Conservation (phyloP, 2,888 invertebrate genomes). For the Cephus nigrinus region DNA sequence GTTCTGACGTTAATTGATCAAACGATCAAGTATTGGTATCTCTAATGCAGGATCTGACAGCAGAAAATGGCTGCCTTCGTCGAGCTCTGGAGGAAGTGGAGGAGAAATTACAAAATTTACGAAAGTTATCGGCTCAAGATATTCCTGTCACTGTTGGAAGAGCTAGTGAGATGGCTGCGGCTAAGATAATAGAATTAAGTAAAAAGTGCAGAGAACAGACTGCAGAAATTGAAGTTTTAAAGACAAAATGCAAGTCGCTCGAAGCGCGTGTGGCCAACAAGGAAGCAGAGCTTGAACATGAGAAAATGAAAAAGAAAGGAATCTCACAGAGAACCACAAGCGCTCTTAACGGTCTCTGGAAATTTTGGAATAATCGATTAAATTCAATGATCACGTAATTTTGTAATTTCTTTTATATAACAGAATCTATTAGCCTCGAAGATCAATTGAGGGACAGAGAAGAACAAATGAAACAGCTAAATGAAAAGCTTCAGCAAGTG, state of each 20-base stretch:
- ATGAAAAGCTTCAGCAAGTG: conserved; percentile 71
- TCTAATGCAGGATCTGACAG: conserved; percentile 41
- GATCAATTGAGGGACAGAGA: conserved; percentile 62
- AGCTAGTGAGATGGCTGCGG: conserved; percentile 70
- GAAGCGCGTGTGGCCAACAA: conserved; percentile 69
- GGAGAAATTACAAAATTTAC: conserved; percentile 29
- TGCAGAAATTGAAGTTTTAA: conserved; percentile 72
- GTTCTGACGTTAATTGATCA: no score
- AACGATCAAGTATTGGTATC: conserved; percentile 7
- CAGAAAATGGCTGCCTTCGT: conserved; percentile 50
- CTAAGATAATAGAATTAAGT: conserved; percentile 76
- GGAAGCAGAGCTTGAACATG: conserved; percentile 46
- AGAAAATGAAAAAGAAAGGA: conserved; percentile 6
- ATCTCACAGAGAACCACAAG: background rate
- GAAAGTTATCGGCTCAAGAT: conserved; percentile 10
- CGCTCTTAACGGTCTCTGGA: no score
- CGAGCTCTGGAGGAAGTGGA: conserved; percentile 42
- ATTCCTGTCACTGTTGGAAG: conserved; percentile 28
- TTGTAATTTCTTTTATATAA: no score
- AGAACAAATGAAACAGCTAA: conserved; percentile 71
- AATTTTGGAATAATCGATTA: no score
- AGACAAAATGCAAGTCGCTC: conserved; percentile 71
- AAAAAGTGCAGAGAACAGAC: conserved; percentile 75
- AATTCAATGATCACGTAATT: no score
- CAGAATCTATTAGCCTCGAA: conserved; percentile 15